phyloP scores from a whole-genome alignment of 2,113 vertebrate genomes.

The Halichoerus grypus region DNA sequence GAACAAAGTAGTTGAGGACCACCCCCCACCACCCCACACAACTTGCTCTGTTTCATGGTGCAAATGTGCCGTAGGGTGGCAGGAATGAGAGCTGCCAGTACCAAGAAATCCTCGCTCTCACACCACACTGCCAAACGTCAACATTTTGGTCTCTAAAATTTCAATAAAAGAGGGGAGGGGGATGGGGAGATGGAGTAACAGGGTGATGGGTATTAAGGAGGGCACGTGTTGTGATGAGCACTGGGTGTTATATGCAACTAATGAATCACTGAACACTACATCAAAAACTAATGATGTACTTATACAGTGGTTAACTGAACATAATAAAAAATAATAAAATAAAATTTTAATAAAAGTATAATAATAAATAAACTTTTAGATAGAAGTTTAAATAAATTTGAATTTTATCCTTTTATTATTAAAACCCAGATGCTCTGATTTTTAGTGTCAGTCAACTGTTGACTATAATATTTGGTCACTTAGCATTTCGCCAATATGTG shows the following conservation, averaged over 20 bases:
- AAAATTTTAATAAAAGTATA: background rate
- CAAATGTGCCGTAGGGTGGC: accelerated
- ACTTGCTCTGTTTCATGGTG: background rate
- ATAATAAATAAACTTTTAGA: background rate
- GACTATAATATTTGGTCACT: background rate
- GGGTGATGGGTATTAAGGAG: too few relatives aligned
- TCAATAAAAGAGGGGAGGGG: too few relatives aligned
- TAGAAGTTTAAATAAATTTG: background rate
- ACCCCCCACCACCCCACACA: accelerated
- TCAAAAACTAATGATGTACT: too few relatives aligned
- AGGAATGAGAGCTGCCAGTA: accelerated
- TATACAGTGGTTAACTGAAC: too few relatives aligned
- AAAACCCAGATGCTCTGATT: background rate
- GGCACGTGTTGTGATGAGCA: too few relatives aligned
- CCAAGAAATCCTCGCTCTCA: background rate
- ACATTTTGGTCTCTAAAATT: background rate
- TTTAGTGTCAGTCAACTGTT: background rate
- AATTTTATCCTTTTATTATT: background rate
- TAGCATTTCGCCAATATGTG: background rate
- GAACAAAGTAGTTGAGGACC: background rate
- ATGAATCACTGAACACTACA: too few relatives aligned
- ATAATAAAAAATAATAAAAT: too few relatives aligned
- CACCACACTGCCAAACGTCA: background rate
- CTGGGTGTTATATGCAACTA: too few relatives aligned
- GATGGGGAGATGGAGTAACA: too few relatives aligned